Evolutionary conservation across 2,888 invertebrate genomes (phyloP).

Genomic region (Malthinus seriepunctatus): DNA sequence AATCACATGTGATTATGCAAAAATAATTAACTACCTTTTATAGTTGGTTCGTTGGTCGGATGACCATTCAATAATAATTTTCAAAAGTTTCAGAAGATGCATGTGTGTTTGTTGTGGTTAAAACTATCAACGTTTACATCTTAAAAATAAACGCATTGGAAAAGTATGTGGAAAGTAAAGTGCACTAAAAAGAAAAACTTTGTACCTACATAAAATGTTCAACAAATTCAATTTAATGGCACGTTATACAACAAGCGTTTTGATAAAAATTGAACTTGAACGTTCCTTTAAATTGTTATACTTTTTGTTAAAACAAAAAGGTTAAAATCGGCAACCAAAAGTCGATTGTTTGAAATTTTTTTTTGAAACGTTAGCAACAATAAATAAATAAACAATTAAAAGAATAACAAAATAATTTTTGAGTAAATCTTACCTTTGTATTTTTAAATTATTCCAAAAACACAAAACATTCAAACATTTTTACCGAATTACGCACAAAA

Average conservation of each 20-base stretch:
- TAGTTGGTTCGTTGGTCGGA: too few relatives aligned
- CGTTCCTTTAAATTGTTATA: too few relatives aligned
- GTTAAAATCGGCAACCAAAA: background rate
- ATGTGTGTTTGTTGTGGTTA: background rate
- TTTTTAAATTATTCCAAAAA: background rate
- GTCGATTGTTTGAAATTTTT: background rate
- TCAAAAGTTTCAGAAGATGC: background rate
- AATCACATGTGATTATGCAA: too few relatives aligned
- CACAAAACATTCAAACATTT: slow-evolving; percentile 1
- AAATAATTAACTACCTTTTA: too few relatives aligned
- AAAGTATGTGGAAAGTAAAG: background rate
- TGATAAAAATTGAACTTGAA: background rate
- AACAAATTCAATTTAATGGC: slow-evolving; percentile 5
- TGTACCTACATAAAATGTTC: background rate
- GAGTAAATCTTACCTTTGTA: background rate
- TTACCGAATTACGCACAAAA: background rate
- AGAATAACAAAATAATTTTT: background rate
- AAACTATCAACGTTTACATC: background rate
- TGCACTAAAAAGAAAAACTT: too few relatives aligned
- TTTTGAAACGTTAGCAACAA: background rate
- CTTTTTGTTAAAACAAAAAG: too few relatives aligned
- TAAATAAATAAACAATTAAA: background rate
- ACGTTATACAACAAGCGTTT: background rate
- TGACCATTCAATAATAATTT: too few relatives aligned
- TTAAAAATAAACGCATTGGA: background rate